Evolutionary conservation across 2,888 invertebrate genomes (phyloP).

Genomic region (Polydrusus cervinus): DNA sequence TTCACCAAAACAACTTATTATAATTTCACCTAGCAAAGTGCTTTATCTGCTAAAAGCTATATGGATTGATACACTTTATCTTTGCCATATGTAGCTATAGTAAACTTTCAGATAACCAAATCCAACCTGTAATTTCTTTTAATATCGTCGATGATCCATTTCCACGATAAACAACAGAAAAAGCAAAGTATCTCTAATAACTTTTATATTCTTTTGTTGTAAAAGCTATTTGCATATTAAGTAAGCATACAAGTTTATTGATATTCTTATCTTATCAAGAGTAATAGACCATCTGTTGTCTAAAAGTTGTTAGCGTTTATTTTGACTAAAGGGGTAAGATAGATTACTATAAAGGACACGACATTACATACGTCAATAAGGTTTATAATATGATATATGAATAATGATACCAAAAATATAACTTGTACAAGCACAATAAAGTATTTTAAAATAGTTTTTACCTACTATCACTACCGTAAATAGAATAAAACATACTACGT

Average conservation of each 20-base stretch:
- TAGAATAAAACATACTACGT: no score
- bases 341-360: background rate
- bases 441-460: no score
- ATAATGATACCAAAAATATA: no score
- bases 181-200: slow-evolving; percentile 44
- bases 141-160: slow-evolving; percentile 33
- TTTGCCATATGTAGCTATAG: slow-evolving; percentile 35
- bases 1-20: background rate
- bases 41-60: slow-evolving; percentile 36
- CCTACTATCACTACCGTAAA: no score
- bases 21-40: slow-evolving; percentile 18
- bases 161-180: slow-evolving; percentile 43
- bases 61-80: slow-evolving; percentile 37
- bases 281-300: slow-evolving; percentile 47
- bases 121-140: slow-evolving; percentile 50
- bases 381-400: no score
- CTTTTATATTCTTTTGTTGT: slow-evolving; percentile 42
- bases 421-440: no score
- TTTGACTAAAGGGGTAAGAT: slow-evolving; percentile 15
- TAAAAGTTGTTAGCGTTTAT: slow-evolving; percentile 43
- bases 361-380: background rate
- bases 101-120: slow-evolving; percentile 40
- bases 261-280: slow-evolving; percentile 48
- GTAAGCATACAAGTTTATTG: slow-evolving; percentile 41
- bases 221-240: slow-evolving; percentile 30